A percentile compares a stretch with the other conserved stretches of the same genome.
These are phyloP conservation scores for Automeris io DNA, from an alignment of 2,888 invertebrate species.

Conservation along the genomic window DNA sequence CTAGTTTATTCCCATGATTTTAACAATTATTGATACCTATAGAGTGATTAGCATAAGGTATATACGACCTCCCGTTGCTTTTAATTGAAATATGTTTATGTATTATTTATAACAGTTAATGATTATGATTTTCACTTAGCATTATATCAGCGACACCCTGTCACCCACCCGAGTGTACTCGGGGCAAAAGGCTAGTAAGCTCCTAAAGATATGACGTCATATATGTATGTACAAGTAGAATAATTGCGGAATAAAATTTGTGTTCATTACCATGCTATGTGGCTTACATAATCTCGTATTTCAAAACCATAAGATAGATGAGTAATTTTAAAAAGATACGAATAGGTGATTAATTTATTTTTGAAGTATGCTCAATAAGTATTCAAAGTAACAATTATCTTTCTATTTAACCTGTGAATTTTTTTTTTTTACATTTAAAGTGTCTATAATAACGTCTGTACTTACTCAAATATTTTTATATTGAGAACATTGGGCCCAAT, in stretches of 20 bases:
- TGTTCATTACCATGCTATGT: conserved; percentile 26
- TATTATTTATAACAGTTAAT: conserved; percentile 44
- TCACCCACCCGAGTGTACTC: conserved; percentile 69
- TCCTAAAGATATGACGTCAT: conserved; percentile 74
- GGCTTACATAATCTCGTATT: too few species aligned
- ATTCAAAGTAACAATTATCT: too few species aligned
- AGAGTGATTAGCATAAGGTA: background rate
- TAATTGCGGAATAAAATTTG: conserved; percentile 35
- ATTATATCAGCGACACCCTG: conserved; percentile 74
- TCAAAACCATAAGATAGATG: too few species aligned
- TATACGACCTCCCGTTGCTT: conserved; percentile 10
- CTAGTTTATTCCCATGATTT: background rate
- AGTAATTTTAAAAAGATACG: too few species aligned
- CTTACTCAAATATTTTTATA: too few species aligned
- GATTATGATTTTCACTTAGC: conserved; percentile 67
- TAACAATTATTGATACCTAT: too few species aligned
- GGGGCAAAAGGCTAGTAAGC: conserved; percentile 76
- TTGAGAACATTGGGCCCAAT: too few species aligned
- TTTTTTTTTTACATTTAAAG: too few species aligned
- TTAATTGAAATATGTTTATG: conserved; percentile 5
- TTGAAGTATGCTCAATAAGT: too few species aligned
- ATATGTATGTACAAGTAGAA: conserved; percentile 55
- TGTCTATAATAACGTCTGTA: too few species aligned
- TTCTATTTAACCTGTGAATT: too few species aligned
- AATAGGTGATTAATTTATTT: too few species aligned